Evolutionary conservation across 2,888 invertebrate genomes (phyloP).

Genomic region (Nineta flava): DNA sequence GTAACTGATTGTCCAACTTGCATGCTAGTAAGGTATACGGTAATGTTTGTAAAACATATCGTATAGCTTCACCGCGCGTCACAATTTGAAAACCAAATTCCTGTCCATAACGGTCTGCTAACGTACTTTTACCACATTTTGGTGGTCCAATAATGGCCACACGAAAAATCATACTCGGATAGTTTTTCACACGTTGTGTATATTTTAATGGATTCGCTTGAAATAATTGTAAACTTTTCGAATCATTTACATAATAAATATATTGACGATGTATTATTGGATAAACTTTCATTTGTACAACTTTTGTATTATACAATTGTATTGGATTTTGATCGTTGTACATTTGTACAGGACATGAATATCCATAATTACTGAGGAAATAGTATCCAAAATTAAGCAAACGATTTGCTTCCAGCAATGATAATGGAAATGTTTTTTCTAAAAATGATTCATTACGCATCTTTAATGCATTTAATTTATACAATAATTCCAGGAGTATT

Average conservation of each 20-base stretch:
- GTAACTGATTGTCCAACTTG: slow-evolving; percentile 26
- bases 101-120: slow-evolving; percentile 35
- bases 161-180: slow-evolving; percentile 33
- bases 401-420: slow-evolving; percentile 35
- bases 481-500: slow-evolving; percentile 19
- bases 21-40: slow-evolving; percentile 33
- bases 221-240: slow-evolving; percentile 33
- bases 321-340: slow-evolving; percentile 31
- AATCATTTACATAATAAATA: slow-evolving; percentile 40
- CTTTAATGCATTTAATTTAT: slow-evolving; percentile 23
- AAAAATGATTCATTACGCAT: slow-evolving; percentile 34
- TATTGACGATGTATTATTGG: slow-evolving; percentile 40
- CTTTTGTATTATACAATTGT: slow-evolving; percentile 32
- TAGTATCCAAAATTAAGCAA: slow-evolving; percentile 40
- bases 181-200: slow-evolving; percentile 28
- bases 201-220: slow-evolving; percentile 39
- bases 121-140: slow-evolving; percentile 41
- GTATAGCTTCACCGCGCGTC: slow-evolving; percentile 35
- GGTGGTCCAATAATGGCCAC: slow-evolving; percentile 44
- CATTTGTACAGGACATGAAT: slow-evolving; percentile 47
- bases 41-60: slow-evolving; percentile 32
- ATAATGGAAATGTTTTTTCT: slow-evolving; percentile 37
- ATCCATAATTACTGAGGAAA: slow-evolving; percentile 44
- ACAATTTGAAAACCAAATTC: slow-evolving; percentile 37
- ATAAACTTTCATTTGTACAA: slow-evolving; percentile 28